Conservation (phyloP, 2,888 invertebrate genomes). For the Muschampia plurimacula region DNA sequence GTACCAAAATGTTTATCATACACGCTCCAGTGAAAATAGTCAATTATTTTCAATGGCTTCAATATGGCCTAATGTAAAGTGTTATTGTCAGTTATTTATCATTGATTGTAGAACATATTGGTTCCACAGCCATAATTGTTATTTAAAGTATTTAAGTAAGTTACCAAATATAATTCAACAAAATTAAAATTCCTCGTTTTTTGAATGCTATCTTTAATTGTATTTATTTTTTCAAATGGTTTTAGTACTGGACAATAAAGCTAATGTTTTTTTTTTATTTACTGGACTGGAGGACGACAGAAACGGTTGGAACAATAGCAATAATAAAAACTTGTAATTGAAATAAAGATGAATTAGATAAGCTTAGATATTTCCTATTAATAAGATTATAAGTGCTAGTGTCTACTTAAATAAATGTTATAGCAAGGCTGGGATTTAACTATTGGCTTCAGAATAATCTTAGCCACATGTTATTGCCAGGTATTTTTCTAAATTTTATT, state of each 20-base stretch:
- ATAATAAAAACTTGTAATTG: conserved; percentile 15
- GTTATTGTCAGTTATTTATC: background rate
- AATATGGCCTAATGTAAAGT: conserved; percentile 26
- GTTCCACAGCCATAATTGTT: conserved; percentile 22
- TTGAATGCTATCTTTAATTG: background rate
- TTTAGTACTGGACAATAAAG: conserved; percentile 37
- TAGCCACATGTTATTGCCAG: background rate
- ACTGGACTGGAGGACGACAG: conserved; percentile 17
- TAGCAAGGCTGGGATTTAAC: conserved; percentile 2
- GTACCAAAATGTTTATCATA: background rate
- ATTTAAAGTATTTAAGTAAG: conserved; percentile 25
- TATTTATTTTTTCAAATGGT: conserved; percentile 24
- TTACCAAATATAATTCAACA: conserved; percentile 19
- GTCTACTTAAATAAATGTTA: background rate
- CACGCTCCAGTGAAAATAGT: conserved; percentile 24
- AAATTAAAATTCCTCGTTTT: conserved; percentile 14
- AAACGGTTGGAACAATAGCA: conserved; percentile 13
- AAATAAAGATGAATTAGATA: conserved; percentile 16
- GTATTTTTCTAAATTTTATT: background rate
- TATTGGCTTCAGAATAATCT: conserved; percentile 10
- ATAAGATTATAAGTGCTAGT: conserved; percentile 2
- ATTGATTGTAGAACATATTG: conserved; percentile 7
- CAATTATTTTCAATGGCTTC: conserved; percentile 24
- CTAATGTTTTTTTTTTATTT: conserved; percentile 12
- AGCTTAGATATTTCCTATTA: conserved; percentile 26